Base-by-base conservation (phyloP, 2,888 invertebrate genomes). In the Parnassius apollo region DNA sequence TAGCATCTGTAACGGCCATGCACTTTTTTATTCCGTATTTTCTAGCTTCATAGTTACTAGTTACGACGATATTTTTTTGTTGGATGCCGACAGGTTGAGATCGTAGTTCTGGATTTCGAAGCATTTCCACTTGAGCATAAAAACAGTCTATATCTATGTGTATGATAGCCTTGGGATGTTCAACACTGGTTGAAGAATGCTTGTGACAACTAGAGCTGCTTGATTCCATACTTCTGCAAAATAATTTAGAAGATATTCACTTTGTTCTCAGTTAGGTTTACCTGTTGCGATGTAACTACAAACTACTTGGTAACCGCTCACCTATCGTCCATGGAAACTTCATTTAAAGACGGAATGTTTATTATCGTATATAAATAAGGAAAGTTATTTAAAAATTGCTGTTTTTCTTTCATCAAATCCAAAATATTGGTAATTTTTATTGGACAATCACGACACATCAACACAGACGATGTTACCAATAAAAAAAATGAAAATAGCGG, bases 111-210 rank as follows among this genome's bases (percentile, higher is more conserved):
- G 96, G 96, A 80, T 95, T 93, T 70, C 94, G 93, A 63, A 95
- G 81, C 93, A 95, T 96, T 87, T 97, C 96, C 69, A 97, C 96
- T 93, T 97, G 96, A 65, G 96, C 96, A 86, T 96, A 97, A 86
- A 96, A 97, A 82, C 95, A 96, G 82, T 97, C 96, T 79, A 96
- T 92, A 80, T 97, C 96, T 73, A 97, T 91, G 81, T 96, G 96
- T 75, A 97, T 93, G 71, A 97, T 95, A 66, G 94, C 94, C 75
- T 93, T 94, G 60, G 93, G 88, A 83, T 96, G 96, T 68, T 86
- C 88, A 67, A 75, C 81, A 66, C 81, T 82, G 70, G 75, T 75
- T 46, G 60, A 61, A 44, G 64, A 64, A 60, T 64, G 64, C 69
- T 86, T 85, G 68, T 80, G 79, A 76, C 76, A 83, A 73, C 83